Conservation (phyloP, 2,797 vertebrate species). For the Sebastes itinus region DNA sequence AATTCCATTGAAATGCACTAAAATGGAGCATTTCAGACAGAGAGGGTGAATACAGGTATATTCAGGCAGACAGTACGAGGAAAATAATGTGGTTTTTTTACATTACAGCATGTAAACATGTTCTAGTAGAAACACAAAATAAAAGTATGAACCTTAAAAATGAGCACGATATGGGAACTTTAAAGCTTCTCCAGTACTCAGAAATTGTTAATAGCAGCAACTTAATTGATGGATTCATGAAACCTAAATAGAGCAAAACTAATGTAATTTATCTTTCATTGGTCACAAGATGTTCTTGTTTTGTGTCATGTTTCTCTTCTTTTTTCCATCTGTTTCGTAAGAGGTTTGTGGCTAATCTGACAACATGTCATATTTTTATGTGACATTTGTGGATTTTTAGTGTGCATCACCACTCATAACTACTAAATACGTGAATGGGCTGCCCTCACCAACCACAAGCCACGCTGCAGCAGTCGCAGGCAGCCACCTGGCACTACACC, state of each 20-base stretch:
- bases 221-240: not conserved
- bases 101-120: too few relatives aligned
- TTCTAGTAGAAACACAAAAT: too few relatives aligned
- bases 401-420: constrained; percentile 19
- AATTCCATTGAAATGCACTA: too few relatives aligned
- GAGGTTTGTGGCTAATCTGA: not conserved
- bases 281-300: accelerated
- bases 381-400: constrained; percentile 17
- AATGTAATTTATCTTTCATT: not conserved
- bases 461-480: not conserved
- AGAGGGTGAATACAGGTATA: too few relatives aligned
- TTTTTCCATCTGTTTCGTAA: not conserved
- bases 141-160: too few relatives aligned
- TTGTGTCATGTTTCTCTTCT: not conserved
- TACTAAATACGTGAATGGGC: not conserved
- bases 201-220: not conserved
- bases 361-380: not conserved
- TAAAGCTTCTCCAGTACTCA: not conserved
- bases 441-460: constrained; percentile 52
- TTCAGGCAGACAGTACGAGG: too few relatives aligned
- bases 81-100: too few relatives aligned
- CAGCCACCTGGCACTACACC: not conserved
- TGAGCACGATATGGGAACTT: too few relatives aligned
- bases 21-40: too few relatives aligned
- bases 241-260: not conserved